phyloP scores from a whole-genome alignment of 1,140 invertebrate genomes.

The Arion vulgaris region DNA sequence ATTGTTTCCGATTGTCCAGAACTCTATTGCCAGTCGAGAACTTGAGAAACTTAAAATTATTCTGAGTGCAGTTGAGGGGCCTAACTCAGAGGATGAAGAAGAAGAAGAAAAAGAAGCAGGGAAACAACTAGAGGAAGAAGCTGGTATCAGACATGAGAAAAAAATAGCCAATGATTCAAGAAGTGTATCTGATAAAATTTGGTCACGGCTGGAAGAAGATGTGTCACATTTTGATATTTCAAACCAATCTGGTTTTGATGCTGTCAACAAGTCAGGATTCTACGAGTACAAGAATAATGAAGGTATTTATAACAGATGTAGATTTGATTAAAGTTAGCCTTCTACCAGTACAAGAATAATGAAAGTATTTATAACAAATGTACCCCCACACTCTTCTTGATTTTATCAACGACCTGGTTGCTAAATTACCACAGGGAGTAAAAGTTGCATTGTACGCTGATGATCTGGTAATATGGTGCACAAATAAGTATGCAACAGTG shows the following conservation, averaged over 20 bases:
- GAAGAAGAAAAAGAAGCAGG: constrained; percentile 17
- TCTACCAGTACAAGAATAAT: background rate
- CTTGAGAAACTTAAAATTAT: constrained; percentile 63
- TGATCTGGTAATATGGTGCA: no score
- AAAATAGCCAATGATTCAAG: background rate
- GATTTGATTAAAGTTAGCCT: background rate
- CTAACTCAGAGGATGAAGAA: constrained; percentile 34
- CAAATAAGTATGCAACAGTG: no score
- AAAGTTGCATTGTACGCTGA: no score
- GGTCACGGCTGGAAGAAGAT: background rate
- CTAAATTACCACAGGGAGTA: no score
- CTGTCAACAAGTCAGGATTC: background rate
- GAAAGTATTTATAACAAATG: background rate
- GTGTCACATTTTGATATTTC: background rate
- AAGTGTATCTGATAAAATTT: background rate
- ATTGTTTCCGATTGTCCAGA: constrained; percentile 47
- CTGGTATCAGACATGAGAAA: background rate
- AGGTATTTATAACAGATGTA: background rate
- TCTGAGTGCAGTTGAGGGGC: constrained; percentile 56
- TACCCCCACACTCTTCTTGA: no score
- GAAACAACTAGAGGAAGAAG: background rate
- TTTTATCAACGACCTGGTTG: no score
- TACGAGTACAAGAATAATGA: background rate
- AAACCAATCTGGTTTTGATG: background rate
- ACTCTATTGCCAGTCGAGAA: constrained; percentile 63